Evolutionary conservation across 2,797 vertebrate species (phyloP).

Genomic region (Acanthurus leucopareius): DNA sequence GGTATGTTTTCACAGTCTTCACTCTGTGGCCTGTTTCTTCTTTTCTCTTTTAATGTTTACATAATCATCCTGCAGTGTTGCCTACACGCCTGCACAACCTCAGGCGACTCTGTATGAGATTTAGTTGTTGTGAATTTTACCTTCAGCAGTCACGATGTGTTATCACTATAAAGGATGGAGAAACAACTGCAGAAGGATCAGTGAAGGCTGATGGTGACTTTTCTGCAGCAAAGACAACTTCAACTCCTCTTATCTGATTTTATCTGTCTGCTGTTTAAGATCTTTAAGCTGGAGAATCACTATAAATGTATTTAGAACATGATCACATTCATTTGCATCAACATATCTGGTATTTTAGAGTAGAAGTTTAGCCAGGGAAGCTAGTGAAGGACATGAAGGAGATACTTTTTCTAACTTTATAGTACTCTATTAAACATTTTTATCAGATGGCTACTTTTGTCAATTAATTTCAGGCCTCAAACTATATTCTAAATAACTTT

Average conservation of each 20-base stretch:
- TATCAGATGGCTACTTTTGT: background rate
- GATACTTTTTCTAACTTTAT: background rate
- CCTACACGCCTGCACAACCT: background rate
- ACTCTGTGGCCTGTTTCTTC: background rate
- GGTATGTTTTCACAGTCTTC: background rate
- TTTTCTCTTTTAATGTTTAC: background rate
- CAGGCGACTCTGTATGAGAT: background rate
- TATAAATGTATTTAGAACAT: background rate
- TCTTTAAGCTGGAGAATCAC: background rate
- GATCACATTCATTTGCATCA: background rate
- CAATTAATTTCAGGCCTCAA: background rate
- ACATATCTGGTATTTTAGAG: background rate
- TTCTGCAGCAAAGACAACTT: slow-evolving; percentile 25
- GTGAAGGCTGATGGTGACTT: slow-evolving; percentile 37
- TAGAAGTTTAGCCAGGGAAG: background rate
- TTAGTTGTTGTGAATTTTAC: background rate
- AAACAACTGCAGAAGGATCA: slow-evolving; percentile 60
- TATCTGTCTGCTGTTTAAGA: background rate
- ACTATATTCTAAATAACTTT: background rate
- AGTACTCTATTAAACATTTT: background rate
- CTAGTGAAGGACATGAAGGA: background rate
- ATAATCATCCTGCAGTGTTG: background rate
- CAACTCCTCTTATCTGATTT: slow-evolving; percentile 6
- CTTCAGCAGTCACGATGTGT: slow-evolving; percentile 56
- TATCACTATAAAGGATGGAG: background rate